Base-by-base conservation (phyloP, 2,888 invertebrate genomes). In the Parthenolecanium corni region DNA sequence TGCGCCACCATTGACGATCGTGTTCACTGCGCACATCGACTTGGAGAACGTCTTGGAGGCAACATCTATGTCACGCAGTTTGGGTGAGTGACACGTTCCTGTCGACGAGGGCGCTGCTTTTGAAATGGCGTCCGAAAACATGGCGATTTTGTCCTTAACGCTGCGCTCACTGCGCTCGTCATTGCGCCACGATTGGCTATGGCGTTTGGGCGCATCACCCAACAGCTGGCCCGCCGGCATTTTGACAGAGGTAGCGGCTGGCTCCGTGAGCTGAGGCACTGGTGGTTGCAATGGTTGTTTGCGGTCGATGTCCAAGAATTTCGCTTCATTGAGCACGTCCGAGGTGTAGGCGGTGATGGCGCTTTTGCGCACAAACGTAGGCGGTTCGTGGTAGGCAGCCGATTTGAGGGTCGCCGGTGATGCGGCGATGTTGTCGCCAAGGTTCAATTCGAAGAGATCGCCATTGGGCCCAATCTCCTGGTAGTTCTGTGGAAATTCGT, bases 101-200 rank as follows among this genome's bases (percentile, higher is more conserved):
- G n/a, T n/a, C 31, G 52, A n/a, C 58, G 71, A 71, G 3, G 72
- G 63, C 6, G 71, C 72, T 18, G 54, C 38, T n/a, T 36, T 40
- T 20, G 18, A 5, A 23, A 49, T 49, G 23, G 51, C 76, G 68
- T 76, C 80, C 49, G 88, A 87, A 74, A 89, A 89, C 85, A 89
- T 86, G 64, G 89, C 89, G 69, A 89, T 89, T 76, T 89, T 89
- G 72, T 89, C 89, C 70, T 84, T 82, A 62, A 89, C 88, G 70
- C 87, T 88, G 67, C 82, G 82, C 74, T 85, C 85, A 67, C 86
- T 86, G 71, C 84, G 82, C 68, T 86, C 85, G 74, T 87, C 86
- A 73, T 85, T 84, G 64, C 57, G 47, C 64, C 64, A 64, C 20
- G 56, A 51, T 12, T 57, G 51, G 24, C 31, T 25, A 24, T 49